Base-by-base conservation (phyloP, 2,113 vertebrate genomes). In the Danionella cerebrum region DNA sequence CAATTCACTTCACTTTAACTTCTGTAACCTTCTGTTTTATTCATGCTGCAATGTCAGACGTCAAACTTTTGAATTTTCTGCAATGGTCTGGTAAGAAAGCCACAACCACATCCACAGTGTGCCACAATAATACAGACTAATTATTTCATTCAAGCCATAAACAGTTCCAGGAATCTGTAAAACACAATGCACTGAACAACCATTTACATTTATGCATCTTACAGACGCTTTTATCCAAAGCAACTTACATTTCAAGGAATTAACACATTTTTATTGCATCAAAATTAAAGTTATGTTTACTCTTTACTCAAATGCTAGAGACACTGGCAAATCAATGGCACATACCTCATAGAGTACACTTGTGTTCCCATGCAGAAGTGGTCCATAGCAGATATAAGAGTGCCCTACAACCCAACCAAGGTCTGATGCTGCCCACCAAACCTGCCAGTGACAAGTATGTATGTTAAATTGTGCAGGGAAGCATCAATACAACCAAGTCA, bases 391-490 rank as follows among this genome's bases (percentile, higher is more conserved):
- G 79, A 98, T 94, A 45, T 98, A 99, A 0, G 96, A 99, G 84
- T 98, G 96, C 14, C 96, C 96, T 1, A 99, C 96, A 38, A 98
- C 96, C 96, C 96, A 98, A 73, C 96, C 96, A 65, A 99, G 86
- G 77, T 99, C 96, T 59, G 96, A 99, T 18, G 94, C 95, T 48
- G 96, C 94, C 96, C 95, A 98, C 96, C 96, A 99, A 14, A 97
- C 91, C 96, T 98, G 84, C 71, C 83, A 70, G 54, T 45, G 19
- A 68, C 31, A 16, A 10, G 33, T 25, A 21, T 16, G 39, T 13
- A 29, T 19, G 22, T 52, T 24, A 62, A 31, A 41, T 4, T 11
- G 14, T 48, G 33, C 6, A 6, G 50, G 24, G 52, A 38, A 7
- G 14, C 4, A 9, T 5, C 7, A n/a, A 5, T 4, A n/a, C 8